Percentiles rank a stretch among this genome's conserved stretches.
phyloP scores from a whole-genome alignment of 2,797 vertebrate species.

The Garrulus glandarius region DNA sequence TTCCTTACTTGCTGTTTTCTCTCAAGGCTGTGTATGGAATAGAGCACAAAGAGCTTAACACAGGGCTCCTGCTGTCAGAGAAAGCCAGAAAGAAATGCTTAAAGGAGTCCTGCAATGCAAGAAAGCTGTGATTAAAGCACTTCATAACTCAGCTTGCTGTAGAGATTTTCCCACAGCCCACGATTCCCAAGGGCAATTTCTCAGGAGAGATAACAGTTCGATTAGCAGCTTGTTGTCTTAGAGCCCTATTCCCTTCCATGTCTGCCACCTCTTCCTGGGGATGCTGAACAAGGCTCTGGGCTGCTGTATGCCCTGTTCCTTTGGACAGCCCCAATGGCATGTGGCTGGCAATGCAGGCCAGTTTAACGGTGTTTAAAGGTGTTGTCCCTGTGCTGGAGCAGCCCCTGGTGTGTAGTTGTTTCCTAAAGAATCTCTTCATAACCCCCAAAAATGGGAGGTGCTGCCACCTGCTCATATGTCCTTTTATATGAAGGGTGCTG shows the following conservation, averaged over 20 bases:
- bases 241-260: background rate
- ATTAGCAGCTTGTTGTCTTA: background rate
- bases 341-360: background rate
- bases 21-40: rapidly evolving
- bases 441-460: background rate
- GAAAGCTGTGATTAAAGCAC: background rate
- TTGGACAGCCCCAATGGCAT: background rate
- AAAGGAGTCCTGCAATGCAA: background rate
- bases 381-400: background rate
- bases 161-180: background rate
- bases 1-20: background rate
- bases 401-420: background rate
- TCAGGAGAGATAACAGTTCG: background rate
- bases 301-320: background rate
- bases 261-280: background rate
- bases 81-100: background rate
- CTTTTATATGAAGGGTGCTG: background rate
- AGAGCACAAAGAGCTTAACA: background rate
- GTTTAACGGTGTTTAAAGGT: rapidly evolving
- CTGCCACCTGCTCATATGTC: rapidly evolving
- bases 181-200: background rate
- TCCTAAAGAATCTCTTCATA: background rate
- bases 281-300: background rate
- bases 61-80: background rate
- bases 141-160: background rate